A percentile compares a stretch with the other conserved stretches of the same genome.
Evolutionary conservation across 2,113 vertebrate genomes (phyloP).

Genomic region (Ibidorhyncha struthersii): DNA sequence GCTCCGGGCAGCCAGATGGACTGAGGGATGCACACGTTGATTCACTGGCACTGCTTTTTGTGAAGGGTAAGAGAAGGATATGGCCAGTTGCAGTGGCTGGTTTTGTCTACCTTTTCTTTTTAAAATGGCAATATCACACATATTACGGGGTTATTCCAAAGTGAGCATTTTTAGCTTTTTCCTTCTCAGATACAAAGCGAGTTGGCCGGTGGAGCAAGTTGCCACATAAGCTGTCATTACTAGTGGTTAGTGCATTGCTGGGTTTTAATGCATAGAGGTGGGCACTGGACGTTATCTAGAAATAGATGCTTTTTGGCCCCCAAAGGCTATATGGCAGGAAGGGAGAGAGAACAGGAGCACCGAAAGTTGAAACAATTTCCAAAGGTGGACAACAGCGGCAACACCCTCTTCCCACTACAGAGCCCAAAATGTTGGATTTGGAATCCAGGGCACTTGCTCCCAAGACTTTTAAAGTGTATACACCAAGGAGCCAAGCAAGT

Average conservation of each 20-base stretch:
- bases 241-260: neutral
- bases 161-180: neutral
- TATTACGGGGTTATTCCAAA: neutral
- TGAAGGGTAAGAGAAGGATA: neutral
- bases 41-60: neutral
- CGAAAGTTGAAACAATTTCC: neutral
- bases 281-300: neutral
- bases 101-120: neutral
- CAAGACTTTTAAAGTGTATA: neutral
- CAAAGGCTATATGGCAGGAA: neutral
- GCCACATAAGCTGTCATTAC: neutral
- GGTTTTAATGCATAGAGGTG: neutral
- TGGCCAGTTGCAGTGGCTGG: neutral
- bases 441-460: neutral
- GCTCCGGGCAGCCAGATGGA: neutral
- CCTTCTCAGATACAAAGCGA: neutral
- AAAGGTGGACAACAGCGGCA: neutral
- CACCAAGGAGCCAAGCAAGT: neutral
- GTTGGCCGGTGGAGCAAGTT: neutral
- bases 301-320: neutral
- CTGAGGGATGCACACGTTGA: accelerated
- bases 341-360: neutral
- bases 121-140: neutral
- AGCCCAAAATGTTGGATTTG: neutral
- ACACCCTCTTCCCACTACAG: neutral